Conservation (phyloP, 2,797 vertebrate species). For the Eidolon dupreanum region DNA sequence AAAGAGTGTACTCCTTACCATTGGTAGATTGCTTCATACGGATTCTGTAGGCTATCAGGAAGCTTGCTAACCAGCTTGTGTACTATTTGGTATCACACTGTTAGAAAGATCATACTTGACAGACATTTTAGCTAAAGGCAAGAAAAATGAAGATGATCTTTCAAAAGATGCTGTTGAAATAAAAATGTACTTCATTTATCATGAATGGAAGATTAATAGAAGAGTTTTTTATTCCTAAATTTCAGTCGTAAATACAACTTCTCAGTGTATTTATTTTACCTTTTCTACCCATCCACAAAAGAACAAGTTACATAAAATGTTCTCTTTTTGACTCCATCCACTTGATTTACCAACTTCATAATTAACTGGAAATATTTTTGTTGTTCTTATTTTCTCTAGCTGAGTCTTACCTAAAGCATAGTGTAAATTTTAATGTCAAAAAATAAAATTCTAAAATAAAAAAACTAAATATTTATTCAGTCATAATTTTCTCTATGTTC, state of each 20-base stretch:
- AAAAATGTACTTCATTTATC: conserved; percentile 69
- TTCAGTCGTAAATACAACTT: conserved; percentile 59
- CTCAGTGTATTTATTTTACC: conserved; percentile 19
- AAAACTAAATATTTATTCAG: background rate
- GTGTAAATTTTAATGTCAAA: background rate
- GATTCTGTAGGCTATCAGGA: background rate
- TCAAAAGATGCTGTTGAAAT: conserved; percentile 56
- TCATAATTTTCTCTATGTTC: background rate
- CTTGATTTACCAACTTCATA: conserved; percentile 42
- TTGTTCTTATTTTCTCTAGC: background rate
- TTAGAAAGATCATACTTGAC: conserved; percentile 50
- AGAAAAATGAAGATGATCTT: conserved; percentile 29
- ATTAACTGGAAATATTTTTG: conserved; percentile 9
- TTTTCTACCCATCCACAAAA: conserved; percentile 33
- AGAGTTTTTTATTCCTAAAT: conserved; percentile 54
- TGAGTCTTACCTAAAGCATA: background rate
- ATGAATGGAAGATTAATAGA: conserved; percentile 58
- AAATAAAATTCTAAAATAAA: conserved; percentile 23
- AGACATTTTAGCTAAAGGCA: conserved; percentile 64
- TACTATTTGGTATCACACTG: conserved; percentile 53
- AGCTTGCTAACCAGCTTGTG: background rate
- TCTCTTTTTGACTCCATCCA: background rate
- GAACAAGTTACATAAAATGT: conserved; percentile 33
- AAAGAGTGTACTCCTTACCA: background rate
- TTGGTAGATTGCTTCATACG: background rate